These are phyloP conservation scores for Junonia oenone DNA, from an alignment of 2,888 invertebrate genomes.

Conservation along the genomic window DNA sequence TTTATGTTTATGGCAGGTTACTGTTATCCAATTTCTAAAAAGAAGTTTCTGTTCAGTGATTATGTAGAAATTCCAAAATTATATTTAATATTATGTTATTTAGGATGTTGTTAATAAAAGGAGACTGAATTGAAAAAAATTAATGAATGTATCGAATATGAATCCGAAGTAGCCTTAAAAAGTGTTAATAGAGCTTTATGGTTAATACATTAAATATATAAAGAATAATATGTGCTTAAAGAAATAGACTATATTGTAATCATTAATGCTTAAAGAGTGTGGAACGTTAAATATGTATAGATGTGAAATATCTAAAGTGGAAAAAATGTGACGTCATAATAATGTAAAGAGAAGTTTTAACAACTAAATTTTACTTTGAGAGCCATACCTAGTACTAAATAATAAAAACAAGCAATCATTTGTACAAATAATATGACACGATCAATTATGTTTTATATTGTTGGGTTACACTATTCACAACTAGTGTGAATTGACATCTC, in stretches of 20 bases:
- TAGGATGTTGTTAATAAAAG: background rate
- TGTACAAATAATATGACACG: too few species aligned
- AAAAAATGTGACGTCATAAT: too few species aligned
- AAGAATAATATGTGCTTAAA: background rate
- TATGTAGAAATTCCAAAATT: background rate
- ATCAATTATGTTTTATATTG: too few species aligned
- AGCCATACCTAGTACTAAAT: too few species aligned
- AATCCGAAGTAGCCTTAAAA: background rate
- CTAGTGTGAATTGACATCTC: too few species aligned
- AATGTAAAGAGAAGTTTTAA: too few species aligned
- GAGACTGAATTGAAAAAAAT: background rate
- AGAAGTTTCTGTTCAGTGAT: background rate
- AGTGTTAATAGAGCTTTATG: constrained; percentile 17
- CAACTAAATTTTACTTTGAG: too few species aligned
- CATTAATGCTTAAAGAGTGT: background rate
- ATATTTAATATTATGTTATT: background rate
- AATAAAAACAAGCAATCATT: too few species aligned
- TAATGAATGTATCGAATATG: background rate
- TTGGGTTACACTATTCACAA: too few species aligned
- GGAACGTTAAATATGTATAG: too few species aligned
- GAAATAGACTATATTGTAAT: background rate
- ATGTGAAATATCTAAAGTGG: too few species aligned
- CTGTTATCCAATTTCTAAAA: background rate
- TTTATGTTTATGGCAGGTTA: background rate
- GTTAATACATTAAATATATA: background rate